A percentile compares a stretch with the other conserved stretches of the same genome.
Evolutionary conservation across 2,888 invertebrate genomes (phyloP).

Genomic region (Cheilosia pagana): DNA sequence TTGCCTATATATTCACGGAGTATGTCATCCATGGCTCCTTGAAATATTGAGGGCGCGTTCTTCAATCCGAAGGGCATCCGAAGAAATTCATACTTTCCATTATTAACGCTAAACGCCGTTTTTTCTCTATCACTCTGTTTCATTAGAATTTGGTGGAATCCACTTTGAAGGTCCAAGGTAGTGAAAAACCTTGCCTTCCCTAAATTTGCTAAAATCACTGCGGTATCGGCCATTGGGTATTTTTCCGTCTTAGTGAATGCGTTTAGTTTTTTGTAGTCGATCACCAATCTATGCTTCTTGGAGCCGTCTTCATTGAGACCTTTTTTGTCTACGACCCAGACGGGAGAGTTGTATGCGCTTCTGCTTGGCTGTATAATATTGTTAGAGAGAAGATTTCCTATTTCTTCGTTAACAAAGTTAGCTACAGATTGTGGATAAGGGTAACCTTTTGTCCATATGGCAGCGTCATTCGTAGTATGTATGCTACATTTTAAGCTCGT

Average conservation of each 20-base stretch:
- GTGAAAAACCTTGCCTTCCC: too few species aligned
- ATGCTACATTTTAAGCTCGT: constrained; percentile 33
- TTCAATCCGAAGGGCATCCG: background rate
- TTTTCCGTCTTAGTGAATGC: too few species aligned
- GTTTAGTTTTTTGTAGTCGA: background rate
- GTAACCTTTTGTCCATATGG: constrained; percentile 10
- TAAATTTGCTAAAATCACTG: too few species aligned
- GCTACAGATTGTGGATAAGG: constrained; percentile 30
- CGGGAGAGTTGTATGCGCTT: constrained; percentile 33
- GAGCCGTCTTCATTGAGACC: background rate
- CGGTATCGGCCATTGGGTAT: background rate
- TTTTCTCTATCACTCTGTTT: too few species aligned
- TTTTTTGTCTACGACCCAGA: constrained; percentile 19
- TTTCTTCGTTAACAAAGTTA: constrained; percentile 32
- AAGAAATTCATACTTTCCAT: constrained; percentile 31
- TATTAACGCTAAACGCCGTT: background rate
- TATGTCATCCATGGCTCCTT: constrained; percentile 39
- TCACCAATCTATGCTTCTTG: background rate
- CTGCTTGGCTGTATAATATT: constrained; percentile 24
- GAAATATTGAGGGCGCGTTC: constrained; percentile 28
- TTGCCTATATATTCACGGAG: constrained; percentile 34
- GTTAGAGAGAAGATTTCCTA: constrained; percentile 7
- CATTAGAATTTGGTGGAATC: too few species aligned
- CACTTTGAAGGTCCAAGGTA: too few species aligned
- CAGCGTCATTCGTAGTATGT: constrained; percentile 23